phyloP scores from a whole-genome alignment of 2,797 vertebrate genomes.

The Urocyon cinereoargenteus region DNA sequence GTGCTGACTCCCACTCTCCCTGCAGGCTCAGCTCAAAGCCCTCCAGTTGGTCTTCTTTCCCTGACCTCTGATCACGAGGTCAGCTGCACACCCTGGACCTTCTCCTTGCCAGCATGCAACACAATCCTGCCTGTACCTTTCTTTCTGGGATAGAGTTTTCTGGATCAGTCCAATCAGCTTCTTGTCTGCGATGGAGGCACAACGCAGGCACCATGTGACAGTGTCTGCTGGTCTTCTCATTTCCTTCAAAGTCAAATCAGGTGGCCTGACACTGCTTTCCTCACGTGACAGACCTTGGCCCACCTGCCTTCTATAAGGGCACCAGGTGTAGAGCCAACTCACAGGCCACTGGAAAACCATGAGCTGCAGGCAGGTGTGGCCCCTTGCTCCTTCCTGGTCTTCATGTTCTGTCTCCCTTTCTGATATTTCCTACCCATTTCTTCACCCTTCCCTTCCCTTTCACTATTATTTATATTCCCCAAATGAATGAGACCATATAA shows the following conservation, averaged over 20 bases:
- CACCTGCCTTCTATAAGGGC: neutral
- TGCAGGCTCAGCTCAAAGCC: neutral
- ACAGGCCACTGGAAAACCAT: neutral
- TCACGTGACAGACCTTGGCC: neutral
- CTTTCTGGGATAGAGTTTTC: neutral
- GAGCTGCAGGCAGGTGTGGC: accelerated
- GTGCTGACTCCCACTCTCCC: neutral
- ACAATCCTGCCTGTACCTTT: neutral
- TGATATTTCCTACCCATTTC: too few relatives aligned
- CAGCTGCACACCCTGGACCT: neutral
- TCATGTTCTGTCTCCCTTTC: too few relatives aligned
- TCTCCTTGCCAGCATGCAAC: neutral
- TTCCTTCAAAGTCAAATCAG: neutral
- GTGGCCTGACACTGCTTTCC: neutral
- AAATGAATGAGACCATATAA: too few relatives aligned
- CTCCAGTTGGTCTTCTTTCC: too few relatives aligned
- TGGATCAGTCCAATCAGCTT: neutral
- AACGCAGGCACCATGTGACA: neutral
- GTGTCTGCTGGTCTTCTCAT: too few relatives aligned
- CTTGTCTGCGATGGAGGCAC: neutral
- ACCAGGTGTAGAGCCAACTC: neutral
- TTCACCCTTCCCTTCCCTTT: too few relatives aligned
- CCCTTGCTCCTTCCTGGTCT: too few relatives aligned
- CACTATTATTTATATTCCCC: too few relatives aligned
- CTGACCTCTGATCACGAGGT: neutral